These are phyloP conservation scores for Chrysocyon brachyurus DNA, from an alignment of 2,797 vertebrate genomes.

Conservation along the genomic window DNA sequence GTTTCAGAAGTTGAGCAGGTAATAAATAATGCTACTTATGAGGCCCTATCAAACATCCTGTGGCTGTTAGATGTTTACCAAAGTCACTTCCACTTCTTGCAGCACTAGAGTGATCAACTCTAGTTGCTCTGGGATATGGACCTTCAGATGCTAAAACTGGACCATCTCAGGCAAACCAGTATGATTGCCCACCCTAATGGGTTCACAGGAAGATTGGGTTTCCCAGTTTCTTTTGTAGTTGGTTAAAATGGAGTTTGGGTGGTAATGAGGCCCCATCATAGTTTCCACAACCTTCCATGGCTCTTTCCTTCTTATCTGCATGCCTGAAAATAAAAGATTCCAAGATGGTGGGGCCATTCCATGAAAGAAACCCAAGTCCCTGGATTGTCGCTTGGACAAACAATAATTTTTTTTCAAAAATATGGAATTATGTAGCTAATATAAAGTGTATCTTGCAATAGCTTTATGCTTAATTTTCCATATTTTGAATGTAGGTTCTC, in stretches of 20 bases:
- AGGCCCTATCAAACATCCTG: not conserved
- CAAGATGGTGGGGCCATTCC: not conserved
- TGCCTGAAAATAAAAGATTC: not conserved
- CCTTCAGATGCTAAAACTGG: too few species aligned
- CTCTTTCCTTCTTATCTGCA: not conserved
- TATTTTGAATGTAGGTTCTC: not conserved
- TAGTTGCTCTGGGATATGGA: not conserved
- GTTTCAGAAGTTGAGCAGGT: not conserved
- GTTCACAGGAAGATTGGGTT: not conserved
- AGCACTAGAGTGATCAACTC: not conserved
- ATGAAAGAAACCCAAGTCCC: too few species aligned
- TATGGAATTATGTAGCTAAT: not conserved
- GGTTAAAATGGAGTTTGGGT: not conserved
- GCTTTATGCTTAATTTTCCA: not conserved
- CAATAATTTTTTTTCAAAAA: not conserved
- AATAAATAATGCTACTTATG: not conserved
- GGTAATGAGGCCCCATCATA: not conserved
- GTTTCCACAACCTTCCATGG: not conserved
- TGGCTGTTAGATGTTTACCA: not conserved
- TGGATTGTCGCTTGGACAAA: not conserved
- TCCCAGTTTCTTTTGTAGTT: not conserved
- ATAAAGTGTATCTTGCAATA: not conserved
- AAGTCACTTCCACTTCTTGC: not conserved
- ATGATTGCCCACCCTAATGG: not conserved
- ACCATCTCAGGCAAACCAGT: not conserved